phyloP scores from a whole-genome alignment of 37 sponge, comb jelly and placozoan genomes.

The Amphimedon queenslandica region DNA sequence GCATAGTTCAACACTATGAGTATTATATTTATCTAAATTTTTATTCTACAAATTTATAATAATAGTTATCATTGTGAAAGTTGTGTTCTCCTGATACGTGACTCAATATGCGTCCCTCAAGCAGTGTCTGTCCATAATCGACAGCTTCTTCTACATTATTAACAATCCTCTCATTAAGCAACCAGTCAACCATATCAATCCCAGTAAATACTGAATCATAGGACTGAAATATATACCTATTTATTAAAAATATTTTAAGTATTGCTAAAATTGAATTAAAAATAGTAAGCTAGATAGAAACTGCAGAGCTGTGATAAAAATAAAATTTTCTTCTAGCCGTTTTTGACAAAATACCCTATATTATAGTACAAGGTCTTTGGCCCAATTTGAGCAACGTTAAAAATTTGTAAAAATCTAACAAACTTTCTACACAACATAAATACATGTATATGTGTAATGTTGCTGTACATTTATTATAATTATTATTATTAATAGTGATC shows the following conservation, averaged over 20 bases:
- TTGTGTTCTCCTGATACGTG: constrained; percentile 72
- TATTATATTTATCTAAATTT: neutral
- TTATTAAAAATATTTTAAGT: neutral
- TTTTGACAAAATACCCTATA: no score
- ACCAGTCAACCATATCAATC: constrained; percentile 68
- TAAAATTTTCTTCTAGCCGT: no score
- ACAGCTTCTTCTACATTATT: constrained; percentile 48
- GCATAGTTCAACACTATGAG: no score
- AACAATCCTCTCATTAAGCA: constrained; percentile 50
- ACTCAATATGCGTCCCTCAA: constrained; percentile 60
- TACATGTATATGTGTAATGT: neutral
- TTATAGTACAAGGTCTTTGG: no score
- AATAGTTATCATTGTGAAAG: constrained; percentile 67
- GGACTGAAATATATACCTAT: constrained; percentile 28
- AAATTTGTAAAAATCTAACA: no score
- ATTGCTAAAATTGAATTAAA: neutral
- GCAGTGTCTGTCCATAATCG: constrained; percentile 58
- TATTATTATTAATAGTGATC: no score
- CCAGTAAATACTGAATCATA: constrained; percentile 71
- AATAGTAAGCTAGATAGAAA: no score
- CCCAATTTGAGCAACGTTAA: no score
- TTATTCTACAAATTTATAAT: constrained; percentile 63
- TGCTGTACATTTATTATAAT: neutral
- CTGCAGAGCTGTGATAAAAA: no score
- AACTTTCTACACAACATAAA: no score